Evolutionary conservation across 2,888 invertebrate species (phyloP), one percentile per base, ranked within the genome.

Genomic region (Idaea biselata): DNA sequence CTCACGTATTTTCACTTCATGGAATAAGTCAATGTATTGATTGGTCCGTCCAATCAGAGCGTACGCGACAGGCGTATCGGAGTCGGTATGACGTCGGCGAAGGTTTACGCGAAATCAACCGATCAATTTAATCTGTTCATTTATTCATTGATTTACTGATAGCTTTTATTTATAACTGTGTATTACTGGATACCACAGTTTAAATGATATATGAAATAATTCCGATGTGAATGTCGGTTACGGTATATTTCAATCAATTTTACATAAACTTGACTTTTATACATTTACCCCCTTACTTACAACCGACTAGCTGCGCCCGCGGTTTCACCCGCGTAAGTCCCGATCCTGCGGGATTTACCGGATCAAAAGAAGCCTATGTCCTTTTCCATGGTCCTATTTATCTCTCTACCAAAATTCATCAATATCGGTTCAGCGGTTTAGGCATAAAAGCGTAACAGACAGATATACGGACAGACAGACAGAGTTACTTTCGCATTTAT

Each of bases 31-130:
- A 55, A 64, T 69, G 65, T 72, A 75, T 77, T 68, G 75, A 77
- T 79, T 80, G 75, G 65, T 67, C 71, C 68, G 68, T 69, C 73
- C 78, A 80, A 77, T 78, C 78, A 77, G 74, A 68, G 67, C 66
- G 75, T 68, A 78, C 76, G 78, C 76, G 75, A 72, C 73, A 69
- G 63, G 78, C 77, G 77, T 77, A 76, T 72, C 71, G 66, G 63
- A 68, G 67, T 67, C 60, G 65, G 64, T 69, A 65, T 44, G 44
- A 44, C 44, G 44, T 44, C 44, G 44, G 11, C 44, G 44, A 11
- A 8, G 14, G 44, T 70, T 73, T 74, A 80, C 73, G 68, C 69
- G 66, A 66, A 75, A 72, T 71, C 70, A 73, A 71, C 73, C 64
- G 67, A 69, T 65, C 73, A 73, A 74, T 77, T 74, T 77, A 44